phyloP scores from a whole-genome alignment of 1,140 invertebrate genomes.

The Cydia splendana region DNA sequence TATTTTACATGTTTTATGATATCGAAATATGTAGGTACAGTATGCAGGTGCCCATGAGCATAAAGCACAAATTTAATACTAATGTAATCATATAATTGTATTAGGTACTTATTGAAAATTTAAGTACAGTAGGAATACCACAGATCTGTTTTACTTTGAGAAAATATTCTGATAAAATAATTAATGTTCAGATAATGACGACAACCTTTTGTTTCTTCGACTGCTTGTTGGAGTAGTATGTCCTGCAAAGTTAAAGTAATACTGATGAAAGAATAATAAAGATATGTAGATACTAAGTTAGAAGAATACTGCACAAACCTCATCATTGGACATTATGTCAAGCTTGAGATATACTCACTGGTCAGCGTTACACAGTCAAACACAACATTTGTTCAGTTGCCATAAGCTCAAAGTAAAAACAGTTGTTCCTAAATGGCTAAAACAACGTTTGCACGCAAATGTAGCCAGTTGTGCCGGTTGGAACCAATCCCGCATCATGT shows the following conservation, averaged over 20 bases:
- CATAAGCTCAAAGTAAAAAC: conserved; percentile 23
- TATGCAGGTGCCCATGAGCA: not conserved
- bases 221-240: too few species aligned
- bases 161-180: too few species aligned
- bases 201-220: too few species aligned
- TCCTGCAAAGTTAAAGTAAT: too few species aligned
- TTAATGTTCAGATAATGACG: too few species aligned
- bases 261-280: not conserved
- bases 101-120: too few species aligned
- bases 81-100: too few species aligned
- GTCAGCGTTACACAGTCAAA: not conserved
- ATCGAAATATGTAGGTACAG: not conserved
- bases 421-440: conserved; percentile 38
- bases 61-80: too few species aligned
- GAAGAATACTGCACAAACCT: not conserved
- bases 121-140: too few species aligned
- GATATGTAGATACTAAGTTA: not conserved
- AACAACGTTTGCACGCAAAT: conserved; percentile 60
- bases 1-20: not conserved
- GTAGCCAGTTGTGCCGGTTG: conserved; percentile 72
- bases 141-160: too few species aligned
- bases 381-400: conserved; percentile 13
- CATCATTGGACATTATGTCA: not conserved
- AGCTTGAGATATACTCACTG: not conserved
- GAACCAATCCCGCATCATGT: conserved; percentile 65